phyloP scores from a whole-genome alignment of 2,797 vertebrate species.

The Petrocephalus sullivani region DNA sequence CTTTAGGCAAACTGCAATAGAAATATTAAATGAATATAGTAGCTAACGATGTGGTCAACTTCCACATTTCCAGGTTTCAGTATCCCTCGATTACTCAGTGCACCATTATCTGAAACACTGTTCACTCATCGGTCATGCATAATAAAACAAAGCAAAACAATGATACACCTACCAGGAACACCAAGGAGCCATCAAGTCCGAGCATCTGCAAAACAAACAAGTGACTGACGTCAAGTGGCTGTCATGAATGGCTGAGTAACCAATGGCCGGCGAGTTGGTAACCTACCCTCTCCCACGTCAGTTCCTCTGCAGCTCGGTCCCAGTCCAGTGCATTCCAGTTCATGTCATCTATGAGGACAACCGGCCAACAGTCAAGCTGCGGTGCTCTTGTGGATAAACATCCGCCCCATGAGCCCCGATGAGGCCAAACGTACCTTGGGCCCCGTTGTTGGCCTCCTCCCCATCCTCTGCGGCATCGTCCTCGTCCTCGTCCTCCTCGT shows the following conservation, averaged over 20 bases:
- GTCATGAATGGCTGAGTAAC: neutral
- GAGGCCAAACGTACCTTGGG: conserved; percentile 61
- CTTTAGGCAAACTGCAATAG: neutral
- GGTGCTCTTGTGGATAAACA: conserved; percentile 19
- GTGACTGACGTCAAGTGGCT: neutral
- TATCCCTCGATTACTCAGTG: neutral
- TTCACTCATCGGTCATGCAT: neutral
- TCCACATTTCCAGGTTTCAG: neutral
- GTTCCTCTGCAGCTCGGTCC: conserved; percentile 96
- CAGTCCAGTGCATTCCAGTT: conserved; percentile 99
- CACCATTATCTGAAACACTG: neutral
- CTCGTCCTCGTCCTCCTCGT: conserved; percentile 82
- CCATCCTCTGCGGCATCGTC: conserved; percentile 78
- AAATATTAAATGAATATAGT: neutral
- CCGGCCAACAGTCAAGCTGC: neutral
- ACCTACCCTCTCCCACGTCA: conserved; percentile 94
- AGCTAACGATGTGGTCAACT: neutral
- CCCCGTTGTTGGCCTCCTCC: conserved; percentile 88
- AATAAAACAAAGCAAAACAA: neutral
- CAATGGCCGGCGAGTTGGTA: neutral
- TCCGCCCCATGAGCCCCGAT: neutral
- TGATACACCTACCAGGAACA: conserved; percentile 82
- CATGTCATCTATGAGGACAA: conserved; percentile 81
- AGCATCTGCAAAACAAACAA: conserved; percentile 76
- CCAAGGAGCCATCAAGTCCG: conserved; percentile 92